These are phyloP conservation scores for Hololepta plana DNA, from an alignment of 2,888 invertebrate genomes.

Conservation along the genomic window DNA sequence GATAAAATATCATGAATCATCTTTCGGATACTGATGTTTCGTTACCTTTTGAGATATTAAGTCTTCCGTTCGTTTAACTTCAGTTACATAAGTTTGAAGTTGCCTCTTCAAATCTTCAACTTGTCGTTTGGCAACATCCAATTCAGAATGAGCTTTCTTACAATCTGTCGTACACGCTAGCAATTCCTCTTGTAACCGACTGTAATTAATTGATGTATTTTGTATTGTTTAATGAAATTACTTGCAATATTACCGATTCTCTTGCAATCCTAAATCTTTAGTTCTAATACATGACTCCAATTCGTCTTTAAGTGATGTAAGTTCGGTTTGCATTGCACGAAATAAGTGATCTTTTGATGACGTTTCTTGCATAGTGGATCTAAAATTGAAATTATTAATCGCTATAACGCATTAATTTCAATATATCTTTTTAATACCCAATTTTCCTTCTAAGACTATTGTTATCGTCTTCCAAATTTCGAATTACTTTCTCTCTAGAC, in stretches of 20 bases:
- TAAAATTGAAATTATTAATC: no score
- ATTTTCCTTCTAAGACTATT: no score
- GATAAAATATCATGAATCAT: background rate
- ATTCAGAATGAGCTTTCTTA: slow-evolving; percentile 42
- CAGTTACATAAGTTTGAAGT: slow-evolving; percentile 63
- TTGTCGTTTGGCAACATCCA: slow-evolving; percentile 50
- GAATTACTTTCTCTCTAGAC: no score
- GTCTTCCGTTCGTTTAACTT: slow-evolving; percentile 64
- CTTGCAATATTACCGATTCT: slow-evolving; percentile 30
- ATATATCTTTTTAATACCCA: no score
- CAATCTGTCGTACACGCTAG: slow-evolving; percentile 42
- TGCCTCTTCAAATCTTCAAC: slow-evolving; percentile 57
- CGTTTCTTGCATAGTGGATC: slow-evolving; percentile 3
- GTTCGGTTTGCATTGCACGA: no score
- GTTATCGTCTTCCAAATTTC: no score
- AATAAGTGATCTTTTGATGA: slow-evolving; percentile 29
- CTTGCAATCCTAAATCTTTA: slow-evolving; percentile 39
- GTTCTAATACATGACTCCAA: slow-evolving; percentile 34
- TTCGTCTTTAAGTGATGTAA: slow-evolving; percentile 41
- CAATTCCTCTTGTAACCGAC: slow-evolving; percentile 56
- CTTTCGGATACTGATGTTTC: background rate
- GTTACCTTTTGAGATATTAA: slow-evolving; percentile 46
- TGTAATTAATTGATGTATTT: slow-evolving; percentile 14
- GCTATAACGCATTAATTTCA: no score
- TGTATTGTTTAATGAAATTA: slow-evolving; percentile 1